phyloP scores from a whole-genome alignment of 2,797 vertebrate genomes.

The Paedocypris micromegethes region DNA sequence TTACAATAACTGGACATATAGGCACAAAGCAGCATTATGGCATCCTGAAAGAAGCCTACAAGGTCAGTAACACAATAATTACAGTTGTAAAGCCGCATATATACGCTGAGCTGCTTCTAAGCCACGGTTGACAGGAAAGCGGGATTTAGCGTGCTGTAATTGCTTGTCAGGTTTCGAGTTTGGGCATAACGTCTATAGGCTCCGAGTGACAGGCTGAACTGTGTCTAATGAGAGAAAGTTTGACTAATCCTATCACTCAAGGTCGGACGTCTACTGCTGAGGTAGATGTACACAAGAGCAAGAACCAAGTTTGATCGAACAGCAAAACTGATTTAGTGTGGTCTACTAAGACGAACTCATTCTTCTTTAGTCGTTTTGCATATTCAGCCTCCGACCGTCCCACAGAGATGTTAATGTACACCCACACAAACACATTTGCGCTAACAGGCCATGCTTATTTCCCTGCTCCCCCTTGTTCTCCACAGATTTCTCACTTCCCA shows the following conservation, averaged over 20 bases:
- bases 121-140: conserved; percentile 1
- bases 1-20: no score
- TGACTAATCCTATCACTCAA: conserved; percentile 34
- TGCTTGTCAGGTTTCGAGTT: conserved; percentile 38
- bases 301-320: conserved; percentile 17
- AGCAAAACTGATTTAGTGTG: conserved; percentile 25
- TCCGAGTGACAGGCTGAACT: conserved; percentile 10
- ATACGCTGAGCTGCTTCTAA: conserved; percentile 7
- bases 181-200: conserved; percentile 3
- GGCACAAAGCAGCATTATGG: conserved; percentile 19
- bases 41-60: conserved; percentile 28
- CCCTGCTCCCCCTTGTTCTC: conserved; percentile 53
- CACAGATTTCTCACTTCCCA: conserved; percentile 50
- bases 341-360: conserved; percentile 59
- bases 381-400: conserved; percentile 69
- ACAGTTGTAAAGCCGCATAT: conserved; percentile 20
- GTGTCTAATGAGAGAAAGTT: conserved; percentile 19
- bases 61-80: conserved; percentile 37
- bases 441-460: conserved; percentile 74
- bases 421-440: conserved; percentile 77
- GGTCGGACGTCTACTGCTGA: conserved; percentile 16
- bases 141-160: conserved; percentile 27
- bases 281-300: conserved; percentile 12
- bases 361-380: conserved; percentile 74
- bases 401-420: conserved; percentile 77